Conservation (phyloP, 2,888 invertebrate species). For the Iphiclides podalirius region DNA sequence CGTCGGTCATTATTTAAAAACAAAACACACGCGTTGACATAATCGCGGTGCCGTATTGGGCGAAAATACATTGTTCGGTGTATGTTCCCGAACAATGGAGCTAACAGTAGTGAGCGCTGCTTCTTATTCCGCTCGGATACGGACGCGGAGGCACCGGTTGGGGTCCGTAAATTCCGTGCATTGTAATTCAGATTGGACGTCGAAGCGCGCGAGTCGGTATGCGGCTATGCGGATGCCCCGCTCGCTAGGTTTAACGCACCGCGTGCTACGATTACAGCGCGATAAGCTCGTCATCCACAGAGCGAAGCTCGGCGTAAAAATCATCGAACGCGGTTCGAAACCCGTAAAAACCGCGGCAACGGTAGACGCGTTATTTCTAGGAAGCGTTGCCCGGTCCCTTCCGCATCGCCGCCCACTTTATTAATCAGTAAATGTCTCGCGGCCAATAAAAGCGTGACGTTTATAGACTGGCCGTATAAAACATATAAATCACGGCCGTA, state of each 20-base stretch:
- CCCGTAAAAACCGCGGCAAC: conserved; percentile 31
- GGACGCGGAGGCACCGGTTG: conserved; percentile 55
- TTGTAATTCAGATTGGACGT: conserved; percentile 75
- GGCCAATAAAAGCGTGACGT: conserved; percentile 70
- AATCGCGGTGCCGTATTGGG: conserved; percentile 73
- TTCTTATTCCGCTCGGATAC: conserved; percentile 77
- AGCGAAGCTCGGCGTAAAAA: conserved; percentile 15
- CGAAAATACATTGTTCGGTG: conserved; percentile 71
- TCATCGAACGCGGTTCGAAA: conserved; percentile 13
- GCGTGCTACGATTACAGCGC: conserved; percentile 36
- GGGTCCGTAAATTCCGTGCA: conserved; percentile 67
- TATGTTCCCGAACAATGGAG: conserved; percentile 71
- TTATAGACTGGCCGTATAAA: conserved; percentile 72
- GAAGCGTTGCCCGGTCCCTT: conserved; percentile 65
- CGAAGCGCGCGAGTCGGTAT: conserved; percentile 71
- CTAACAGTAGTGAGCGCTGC: conserved; percentile 75
- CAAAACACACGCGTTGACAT: conserved; percentile 74
- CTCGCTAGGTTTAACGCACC: conserved; percentile 40
- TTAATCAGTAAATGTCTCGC: conserved; percentile 75
- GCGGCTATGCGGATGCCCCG: conserved; percentile 64
- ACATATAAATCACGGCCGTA: conserved; percentile 66
- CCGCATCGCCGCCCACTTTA: conserved; percentile 72
- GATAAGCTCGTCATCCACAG: conserved; percentile 22
- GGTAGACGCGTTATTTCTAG: conserved; percentile 52
- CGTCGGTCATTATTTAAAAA: conserved; percentile 67